These are phyloP conservation scores for Scotopteryx bipunctaria DNA, from an alignment of 2,888 invertebrate species.

Conservation along the genomic window DNA sequence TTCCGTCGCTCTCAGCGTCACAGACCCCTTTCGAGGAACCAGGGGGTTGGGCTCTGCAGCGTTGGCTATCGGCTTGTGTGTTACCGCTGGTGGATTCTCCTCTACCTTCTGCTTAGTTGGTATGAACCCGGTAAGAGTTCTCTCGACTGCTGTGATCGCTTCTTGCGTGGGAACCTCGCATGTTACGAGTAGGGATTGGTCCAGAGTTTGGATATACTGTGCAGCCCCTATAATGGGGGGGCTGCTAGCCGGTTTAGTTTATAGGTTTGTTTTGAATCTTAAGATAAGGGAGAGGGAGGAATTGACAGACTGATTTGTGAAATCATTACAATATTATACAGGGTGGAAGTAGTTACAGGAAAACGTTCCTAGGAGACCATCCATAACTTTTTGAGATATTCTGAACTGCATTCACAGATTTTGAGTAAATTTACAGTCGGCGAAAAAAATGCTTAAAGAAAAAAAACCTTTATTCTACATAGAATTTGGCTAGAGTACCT, in stretches of 20 bases:
- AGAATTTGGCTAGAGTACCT: too few species aligned
- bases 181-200: constrained; percentile 25
- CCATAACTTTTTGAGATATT: constrained; percentile 20
- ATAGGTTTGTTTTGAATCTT: constrained; percentile 37
- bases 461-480: too few species aligned
- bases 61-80: constrained; percentile 44
- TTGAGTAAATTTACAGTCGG: too few species aligned
- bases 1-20: constrained; percentile 38
- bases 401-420: neutral
- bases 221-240: constrained; percentile 43
- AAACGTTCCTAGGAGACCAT: constrained; percentile 6
- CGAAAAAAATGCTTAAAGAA: too few species aligned
- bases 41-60: constrained; percentile 45
- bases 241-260: constrained; percentile 40
- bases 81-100: constrained; percentile 43
- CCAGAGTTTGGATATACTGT: constrained; percentile 45
- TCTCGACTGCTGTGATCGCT: constrained; percentile 39
- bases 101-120: constrained; percentile 41
- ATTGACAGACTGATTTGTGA: too few species aligned
- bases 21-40: constrained; percentile 39
- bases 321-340: too few species aligned
- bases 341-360: too few species aligned
- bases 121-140: constrained; percentile 42
- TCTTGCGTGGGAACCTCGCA: neutral
- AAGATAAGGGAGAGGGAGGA: neutral